phyloP scores from a whole-genome alignment of 2,113 vertebrate genomes.

The Mastomys natalensis region DNA sequence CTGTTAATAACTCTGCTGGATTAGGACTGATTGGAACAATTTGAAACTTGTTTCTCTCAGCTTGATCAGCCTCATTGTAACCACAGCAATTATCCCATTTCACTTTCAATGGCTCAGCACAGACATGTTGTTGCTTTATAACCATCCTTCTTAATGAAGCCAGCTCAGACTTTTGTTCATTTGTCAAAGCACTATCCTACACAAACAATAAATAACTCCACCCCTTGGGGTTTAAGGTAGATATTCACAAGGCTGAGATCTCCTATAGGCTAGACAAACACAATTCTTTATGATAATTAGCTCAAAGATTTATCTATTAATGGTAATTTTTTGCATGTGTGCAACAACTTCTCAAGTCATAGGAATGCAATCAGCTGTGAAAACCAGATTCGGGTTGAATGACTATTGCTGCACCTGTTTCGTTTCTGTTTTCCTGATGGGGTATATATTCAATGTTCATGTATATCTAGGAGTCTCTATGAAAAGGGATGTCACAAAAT shows the following conservation, averaged over 20 bases:
- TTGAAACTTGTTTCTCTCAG: conserved; percentile 92
- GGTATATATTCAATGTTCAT: neutral
- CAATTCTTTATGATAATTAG: neutral
- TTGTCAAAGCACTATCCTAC: conserved; percentile 71
- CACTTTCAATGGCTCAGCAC: conserved; percentile 87
- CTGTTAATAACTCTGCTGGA: conserved; percentile 91
- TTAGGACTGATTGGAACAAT: conserved; percentile 92
- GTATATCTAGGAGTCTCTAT: neutral
- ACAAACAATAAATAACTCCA: conserved; percentile 65
- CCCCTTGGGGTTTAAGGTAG: conserved; percentile 33
- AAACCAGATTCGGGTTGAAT: neutral
- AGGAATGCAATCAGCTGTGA: neutral
- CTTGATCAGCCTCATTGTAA: conserved; percentile 90
- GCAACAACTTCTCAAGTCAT: neutral
- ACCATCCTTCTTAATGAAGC: conserved; percentile 87
- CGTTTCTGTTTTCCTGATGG: neutral
- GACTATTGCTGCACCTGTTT: neutral
- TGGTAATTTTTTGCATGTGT: conserved; percentile 39
- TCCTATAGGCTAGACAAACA: neutral
- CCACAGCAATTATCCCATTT: conserved; percentile 91
- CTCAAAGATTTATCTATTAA: conserved; percentile 28
- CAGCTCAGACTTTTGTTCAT: conserved; percentile 66
- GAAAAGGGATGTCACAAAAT: neutral
- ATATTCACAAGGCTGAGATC: conserved; percentile 11
- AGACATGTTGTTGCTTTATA: conserved; percentile 84